Evolutionary conservation across 2,888 invertebrate genomes (phyloP).

Genomic region (Pachliopta kotzebuea): DNA sequence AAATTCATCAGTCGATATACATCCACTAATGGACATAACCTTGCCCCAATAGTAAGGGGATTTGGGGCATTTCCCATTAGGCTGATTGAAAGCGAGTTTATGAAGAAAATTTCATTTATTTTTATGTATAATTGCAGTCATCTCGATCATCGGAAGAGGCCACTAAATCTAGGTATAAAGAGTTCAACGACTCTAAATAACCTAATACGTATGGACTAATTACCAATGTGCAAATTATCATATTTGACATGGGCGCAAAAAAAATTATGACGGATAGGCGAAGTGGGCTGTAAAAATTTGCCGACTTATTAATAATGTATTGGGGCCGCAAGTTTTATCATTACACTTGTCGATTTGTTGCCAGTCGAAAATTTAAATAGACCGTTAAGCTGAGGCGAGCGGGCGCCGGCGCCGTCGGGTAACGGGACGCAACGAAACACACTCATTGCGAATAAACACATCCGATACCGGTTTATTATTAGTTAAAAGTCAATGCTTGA

Average conservation of each 20-base stretch:
- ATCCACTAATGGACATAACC: too few relatives aligned
- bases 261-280: constrained; percentile 12
- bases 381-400: constrained; percentile 35
- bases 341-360: constrained; percentile 14
- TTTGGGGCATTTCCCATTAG: too few relatives aligned
- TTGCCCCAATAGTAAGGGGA: too few relatives aligned
- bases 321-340: constrained; percentile 18
- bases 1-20: too few relatives aligned
- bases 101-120: too few relatives aligned
- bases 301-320: constrained; percentile 19
- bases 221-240: not conserved
- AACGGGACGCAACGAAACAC: constrained; percentile 22
- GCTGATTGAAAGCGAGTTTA: too few relatives aligned
- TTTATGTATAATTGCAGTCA: too few relatives aligned
- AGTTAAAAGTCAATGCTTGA: too few relatives aligned
- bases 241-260: constrained; percentile 12
- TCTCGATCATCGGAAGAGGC: too few relatives aligned
- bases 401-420: constrained; percentile 18
- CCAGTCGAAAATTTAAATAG: constrained; percentile 33
- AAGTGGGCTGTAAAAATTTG: constrained; percentile 20
- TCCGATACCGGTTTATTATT: not conserved
- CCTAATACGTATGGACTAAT: too few relatives aligned
- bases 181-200: too few relatives aligned
- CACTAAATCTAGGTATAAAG: too few relatives aligned
- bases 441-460: constrained; percentile 1